Conservation (phyloP, 2,888 invertebrate species). For the Elaeidobius kamerunicus region DNA sequence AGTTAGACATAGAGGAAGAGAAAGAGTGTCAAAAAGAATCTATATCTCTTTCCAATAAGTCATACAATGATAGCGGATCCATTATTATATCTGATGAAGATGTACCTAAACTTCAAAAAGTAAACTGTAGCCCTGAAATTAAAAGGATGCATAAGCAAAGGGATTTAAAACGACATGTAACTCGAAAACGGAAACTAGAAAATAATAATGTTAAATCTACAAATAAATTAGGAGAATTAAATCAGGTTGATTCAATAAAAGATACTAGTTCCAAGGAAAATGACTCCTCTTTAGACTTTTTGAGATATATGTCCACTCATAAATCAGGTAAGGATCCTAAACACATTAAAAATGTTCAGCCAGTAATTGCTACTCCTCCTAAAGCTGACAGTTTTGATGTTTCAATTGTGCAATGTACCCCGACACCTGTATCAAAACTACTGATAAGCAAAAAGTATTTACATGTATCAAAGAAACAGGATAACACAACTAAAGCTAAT, state of each 20-base stretch:
- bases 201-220: too few relatives aligned
- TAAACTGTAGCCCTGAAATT: slow-evolving; percentile 22
- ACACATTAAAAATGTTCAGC: not conserved
- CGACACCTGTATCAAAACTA: slow-evolving; percentile 2
- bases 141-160: slow-evolving; percentile 14
- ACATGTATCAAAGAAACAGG: slow-evolving; percentile 20
- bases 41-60: too few relatives aligned
- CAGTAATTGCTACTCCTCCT: slow-evolving; percentile 9
- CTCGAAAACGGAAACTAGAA: not conserved
- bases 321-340: not conserved
- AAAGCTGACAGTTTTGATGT: slow-evolving; percentile 6
- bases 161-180: slow-evolving; percentile 1
- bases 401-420: slow-evolving; percentile 21
- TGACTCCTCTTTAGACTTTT: slow-evolving; percentile 3
- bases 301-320: too few relatives aligned
- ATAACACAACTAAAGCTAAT: slow-evolving; percentile 20
- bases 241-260: not conserved
- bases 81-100: slow-evolving; percentile 26
- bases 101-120: slow-evolving; percentile 3
- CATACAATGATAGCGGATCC: slow-evolving; percentile 15
- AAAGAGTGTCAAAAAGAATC: not conserved
- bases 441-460: slow-evolving; percentile 3
- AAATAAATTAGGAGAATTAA: too few relatives aligned
- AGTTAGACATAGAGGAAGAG: not conserved
- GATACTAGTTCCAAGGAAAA: not conserved